phyloP scores from a whole-genome alignment of 2,797 vertebrate genomes.

The Smutsia temminckii region DNA sequence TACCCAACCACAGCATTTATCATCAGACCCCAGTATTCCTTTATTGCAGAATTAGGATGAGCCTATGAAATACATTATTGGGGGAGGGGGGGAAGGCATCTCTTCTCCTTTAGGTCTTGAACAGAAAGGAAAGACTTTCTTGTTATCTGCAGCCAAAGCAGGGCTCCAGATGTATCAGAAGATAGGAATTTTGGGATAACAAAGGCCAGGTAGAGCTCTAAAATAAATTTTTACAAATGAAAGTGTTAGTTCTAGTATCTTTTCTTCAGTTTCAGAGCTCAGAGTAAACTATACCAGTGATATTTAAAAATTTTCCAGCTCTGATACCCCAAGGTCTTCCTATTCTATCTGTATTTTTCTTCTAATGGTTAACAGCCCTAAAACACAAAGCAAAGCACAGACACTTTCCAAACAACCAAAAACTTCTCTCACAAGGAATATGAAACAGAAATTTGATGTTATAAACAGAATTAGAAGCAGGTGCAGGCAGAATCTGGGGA shows the following conservation, averaged over 20 bases:
- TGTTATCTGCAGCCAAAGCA: background rate
- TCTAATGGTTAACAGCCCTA: background rate
- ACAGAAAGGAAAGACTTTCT: background rate
- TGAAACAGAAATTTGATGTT: background rate
- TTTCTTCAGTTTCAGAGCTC: background rate
- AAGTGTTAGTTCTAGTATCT: background rate
- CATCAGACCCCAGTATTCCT: slow-evolving; percentile 57
- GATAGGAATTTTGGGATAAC: background rate
- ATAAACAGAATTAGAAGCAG: background rate
- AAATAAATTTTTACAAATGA: background rate
- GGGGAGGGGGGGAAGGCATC: background rate
- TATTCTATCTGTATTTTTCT: background rate
- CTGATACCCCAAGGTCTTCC: background rate
- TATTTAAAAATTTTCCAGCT: background rate
- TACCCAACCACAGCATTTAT: slow-evolving; percentile 46
- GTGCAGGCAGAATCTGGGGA: background rate
- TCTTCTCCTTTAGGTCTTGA: slow-evolving; percentile 10
- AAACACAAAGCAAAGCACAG: background rate
- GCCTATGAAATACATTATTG: slow-evolving; percentile 15
- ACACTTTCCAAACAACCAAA: background rate
- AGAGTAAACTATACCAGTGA: background rate
- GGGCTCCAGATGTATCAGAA: background rate
- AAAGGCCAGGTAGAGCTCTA: background rate
- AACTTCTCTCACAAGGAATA: background rate
- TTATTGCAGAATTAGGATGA: slow-evolving; percentile 44